These are phyloP conservation scores for Microcebus tavaratra DNA, from an alignment of 2,113 vertebrate genomes.

Conservation along the genomic window DNA sequence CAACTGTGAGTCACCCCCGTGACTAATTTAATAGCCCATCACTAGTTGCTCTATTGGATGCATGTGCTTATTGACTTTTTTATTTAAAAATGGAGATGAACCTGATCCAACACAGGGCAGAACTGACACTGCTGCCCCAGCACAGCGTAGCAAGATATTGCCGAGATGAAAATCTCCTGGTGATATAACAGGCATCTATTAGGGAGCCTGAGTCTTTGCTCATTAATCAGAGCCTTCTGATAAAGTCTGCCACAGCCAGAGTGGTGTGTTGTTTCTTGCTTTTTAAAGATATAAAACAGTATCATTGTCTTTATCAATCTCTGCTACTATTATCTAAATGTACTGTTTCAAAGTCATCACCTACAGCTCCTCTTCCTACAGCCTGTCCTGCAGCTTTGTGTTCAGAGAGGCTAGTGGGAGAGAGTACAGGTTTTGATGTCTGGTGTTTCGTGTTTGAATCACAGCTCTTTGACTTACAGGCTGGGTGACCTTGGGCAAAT, in stretches of 20 bases:
- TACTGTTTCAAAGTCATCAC: slow-evolving; percentile 16
- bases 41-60: background rate
- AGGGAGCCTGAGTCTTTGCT: background rate
- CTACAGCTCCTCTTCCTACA: background rate
- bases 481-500: background rate
- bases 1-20: no score
- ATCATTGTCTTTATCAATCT: slow-evolving; percentile 52
- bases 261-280: background rate
- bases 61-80: background rate
- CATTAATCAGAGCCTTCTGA: slow-evolving; percentile 57
- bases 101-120: background rate
- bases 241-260: slow-evolving; percentile 17
- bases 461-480: background rate
- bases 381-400: background rate
- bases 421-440: background rate
- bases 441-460: background rate
- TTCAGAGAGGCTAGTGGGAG: background rate
- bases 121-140: background rate
- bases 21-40: background rate
- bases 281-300: slow-evolving; percentile 16
- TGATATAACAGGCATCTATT: background rate
- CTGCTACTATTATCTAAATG: background rate
- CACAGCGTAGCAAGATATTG: rapidly evolving
- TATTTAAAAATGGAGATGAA: slow-evolving; percentile 4
- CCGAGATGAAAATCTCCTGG: slow-evolving; percentile 36